These are phyloP conservation scores for Zoanthus sansibaricus DNA, from an alignment of 92 coral and sea anemone species.

Conservation along the genomic window DNA sequence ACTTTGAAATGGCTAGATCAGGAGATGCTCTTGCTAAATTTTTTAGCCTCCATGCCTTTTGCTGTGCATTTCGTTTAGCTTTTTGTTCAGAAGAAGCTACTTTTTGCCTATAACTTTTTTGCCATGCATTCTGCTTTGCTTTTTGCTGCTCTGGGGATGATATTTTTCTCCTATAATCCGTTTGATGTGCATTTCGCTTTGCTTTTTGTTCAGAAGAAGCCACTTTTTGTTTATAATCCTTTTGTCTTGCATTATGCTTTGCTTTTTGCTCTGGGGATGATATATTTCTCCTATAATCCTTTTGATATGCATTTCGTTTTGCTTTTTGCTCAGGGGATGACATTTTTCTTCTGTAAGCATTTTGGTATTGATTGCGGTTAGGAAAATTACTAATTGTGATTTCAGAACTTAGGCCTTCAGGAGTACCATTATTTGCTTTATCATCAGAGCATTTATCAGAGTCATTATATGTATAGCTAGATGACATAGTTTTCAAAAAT, in stretches of 20 bases:
- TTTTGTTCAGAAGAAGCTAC: conserved; percentile 35
- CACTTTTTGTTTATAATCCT: neutral
- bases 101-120: neutral
- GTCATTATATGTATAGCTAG: conserved; percentile 8
- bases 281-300: conserved; percentile 23
- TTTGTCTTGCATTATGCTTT: conserved; percentile 41
- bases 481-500: conserved; percentile 9
- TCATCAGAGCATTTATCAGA: conserved; percentile 14
- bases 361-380: conserved; percentile 33
- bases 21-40: neutral
- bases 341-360: conserved; percentile 29
- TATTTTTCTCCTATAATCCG: conserved; percentile 29
- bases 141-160: neutral
- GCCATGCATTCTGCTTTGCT: conserved; percentile 28
- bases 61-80: conserved; percentile 37
- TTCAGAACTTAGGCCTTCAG: conserved; percentile 13
- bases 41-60: conserved; percentile 33
- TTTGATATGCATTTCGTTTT: conserved; percentile 39
- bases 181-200: conserved; percentile 39
- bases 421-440: conserved; percentile 13
- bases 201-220: conserved; percentile 41
- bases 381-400: conserved; percentile 4
- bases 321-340: conserved; percentile 37
- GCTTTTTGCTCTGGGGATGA: conserved; percentile 31
- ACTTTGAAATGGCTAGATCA: conserved; percentile 45